These are phyloP conservation scores for Hippopotamyrus pictus DNA, from an alignment of 2,797 vertebrate species.

Conservation along the genomic window DNA sequence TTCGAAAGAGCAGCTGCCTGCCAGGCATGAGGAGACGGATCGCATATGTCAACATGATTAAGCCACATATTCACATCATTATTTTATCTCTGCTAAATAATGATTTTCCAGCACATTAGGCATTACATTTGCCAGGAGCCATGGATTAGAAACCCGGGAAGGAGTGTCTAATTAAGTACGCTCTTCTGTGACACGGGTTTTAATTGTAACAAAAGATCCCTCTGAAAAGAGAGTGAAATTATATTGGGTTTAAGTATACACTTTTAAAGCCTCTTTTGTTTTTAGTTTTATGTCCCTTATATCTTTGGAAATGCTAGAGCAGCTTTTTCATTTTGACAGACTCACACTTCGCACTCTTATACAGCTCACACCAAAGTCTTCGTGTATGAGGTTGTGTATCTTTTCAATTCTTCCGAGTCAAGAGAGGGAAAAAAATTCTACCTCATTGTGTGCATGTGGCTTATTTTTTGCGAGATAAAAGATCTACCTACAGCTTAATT, in stretches of 20 bases:
- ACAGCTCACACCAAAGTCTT: not conserved
- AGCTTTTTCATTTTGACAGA: not conserved
- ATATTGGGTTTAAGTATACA: conserved; percentile 23
- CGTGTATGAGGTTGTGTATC: not conserved
- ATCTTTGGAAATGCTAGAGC: not conserved
- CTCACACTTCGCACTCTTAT: not conserved
- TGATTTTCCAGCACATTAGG: conserved; percentile 56
- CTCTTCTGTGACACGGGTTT: conserved; percentile 30
- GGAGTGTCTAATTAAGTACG: conserved; percentile 44
- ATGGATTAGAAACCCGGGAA: conserved; percentile 32
- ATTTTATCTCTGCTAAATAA: conserved; percentile 56
- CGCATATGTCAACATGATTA: conserved; percentile 55
- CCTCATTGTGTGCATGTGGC: not conserved
- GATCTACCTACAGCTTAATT: conserved; percentile 31
- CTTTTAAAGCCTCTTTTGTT: conserved; percentile 15
- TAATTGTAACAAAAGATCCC: conserved; percentile 49
- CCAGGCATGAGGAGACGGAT: conserved; percentile 34
- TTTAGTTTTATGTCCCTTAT: not conserved
- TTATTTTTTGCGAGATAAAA: conserved; percentile 30
- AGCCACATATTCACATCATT: conserved; percentile 57
- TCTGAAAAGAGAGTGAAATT: conserved; percentile 30
- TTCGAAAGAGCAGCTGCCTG: conserved; percentile 88
- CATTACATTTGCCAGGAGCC: conserved; percentile 55
- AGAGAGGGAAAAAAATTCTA: not conserved
- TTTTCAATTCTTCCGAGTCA: conserved; percentile 2